These are phyloP conservation scores for Andrena trimmerana DNA, from an alignment of 2,888 invertebrate species.

Conservation along the genomic window DNA sequence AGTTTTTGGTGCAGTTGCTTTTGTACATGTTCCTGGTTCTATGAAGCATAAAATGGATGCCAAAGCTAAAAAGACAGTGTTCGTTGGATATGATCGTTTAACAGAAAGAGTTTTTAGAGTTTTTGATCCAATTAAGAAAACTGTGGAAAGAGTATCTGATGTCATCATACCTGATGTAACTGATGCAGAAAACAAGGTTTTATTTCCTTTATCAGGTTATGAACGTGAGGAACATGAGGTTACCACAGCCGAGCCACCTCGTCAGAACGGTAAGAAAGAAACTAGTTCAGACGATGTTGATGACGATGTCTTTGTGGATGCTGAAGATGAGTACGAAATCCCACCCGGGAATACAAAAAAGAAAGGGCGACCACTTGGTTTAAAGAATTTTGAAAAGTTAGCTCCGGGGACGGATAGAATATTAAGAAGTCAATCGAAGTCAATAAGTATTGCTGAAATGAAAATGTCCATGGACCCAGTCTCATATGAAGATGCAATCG, in stretches of 20 bases:
- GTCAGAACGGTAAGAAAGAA: too few species aligned
- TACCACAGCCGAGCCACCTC: not conserved
- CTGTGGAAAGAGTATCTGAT: conserved; percentile 25
- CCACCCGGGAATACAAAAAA: not conserved
- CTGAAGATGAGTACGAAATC: not conserved
- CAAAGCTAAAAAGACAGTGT: not conserved
- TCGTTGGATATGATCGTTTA: conserved; percentile 25
- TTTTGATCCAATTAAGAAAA: conserved; percentile 7
- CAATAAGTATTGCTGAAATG: not conserved
- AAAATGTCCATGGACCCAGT: not conserved
- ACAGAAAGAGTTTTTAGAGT: conserved; percentile 17
- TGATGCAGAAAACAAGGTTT: not conserved
- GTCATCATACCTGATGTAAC: conserved; percentile 2
- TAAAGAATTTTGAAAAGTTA: not conserved
- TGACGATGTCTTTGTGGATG: not conserved
- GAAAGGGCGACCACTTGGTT: conserved; percentile 4
- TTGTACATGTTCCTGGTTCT: too few species aligned
- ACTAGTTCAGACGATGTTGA: too few species aligned
- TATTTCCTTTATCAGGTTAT: conserved; percentile 14
- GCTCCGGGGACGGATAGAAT: conserved; percentile 11
- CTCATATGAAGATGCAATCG: conserved; percentile 25
- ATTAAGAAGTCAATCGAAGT: conserved; percentile 2
- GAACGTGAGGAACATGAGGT: not conserved
- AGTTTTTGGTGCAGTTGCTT: too few species aligned
- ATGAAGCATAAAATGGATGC: too few species aligned